Evolutionary conservation across 2,797 vertebrate genomes (phyloP), one percentile per base, ranked within the genome.

Genomic region (Chiropotes sagulatus): DNA sequence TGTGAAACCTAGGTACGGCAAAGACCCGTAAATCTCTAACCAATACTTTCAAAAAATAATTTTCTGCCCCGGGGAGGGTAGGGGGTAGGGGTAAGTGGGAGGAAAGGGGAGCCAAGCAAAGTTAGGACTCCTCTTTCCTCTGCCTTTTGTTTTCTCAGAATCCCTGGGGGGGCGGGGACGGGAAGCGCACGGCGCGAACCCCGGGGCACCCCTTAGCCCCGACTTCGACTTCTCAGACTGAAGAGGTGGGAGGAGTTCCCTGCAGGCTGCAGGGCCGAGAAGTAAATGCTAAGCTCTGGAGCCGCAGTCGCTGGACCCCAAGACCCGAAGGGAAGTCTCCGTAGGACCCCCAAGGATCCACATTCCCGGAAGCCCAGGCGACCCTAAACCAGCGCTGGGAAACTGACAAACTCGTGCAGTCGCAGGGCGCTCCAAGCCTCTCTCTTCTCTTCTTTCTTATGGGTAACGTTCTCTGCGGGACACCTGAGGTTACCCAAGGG

Each of bases 271-370:
- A 0, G 36, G 58, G 12, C 6, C 1, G 8, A 52, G 81, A 85
- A 72, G 28, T 14, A 20, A 78, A 6, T 64, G 88, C 83, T 8
- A 30, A 2, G 36, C 1, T 19, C 80, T 0, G 3, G 26, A 33
- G 39, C n/a, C 0, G 10, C 9, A 14, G n/a, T n/a, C 28, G 0
- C 22, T 72, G 15, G 50, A 5, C n/a, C 44, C 58, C 26, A 6
- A 50, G 58, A 64, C 50, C 17, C 0, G 3, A 36, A 26, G 26
- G 10, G 44, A 17, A 4, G 30, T 14, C 28, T 36, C 73, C 9
- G 50, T 48, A 26, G 1, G 0, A 36, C 28, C 17, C 39, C 19
- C 0, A 12, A 57, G 28, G 17, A 33, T 2, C 36, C 17, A 22
- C 13, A 0, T 4, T 7, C 72, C 39, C 2, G 4, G 57, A 58